Base-by-base conservation (phyloP, 2,797 vertebrate species). In the Tachyglossus aculeatus region DNA sequence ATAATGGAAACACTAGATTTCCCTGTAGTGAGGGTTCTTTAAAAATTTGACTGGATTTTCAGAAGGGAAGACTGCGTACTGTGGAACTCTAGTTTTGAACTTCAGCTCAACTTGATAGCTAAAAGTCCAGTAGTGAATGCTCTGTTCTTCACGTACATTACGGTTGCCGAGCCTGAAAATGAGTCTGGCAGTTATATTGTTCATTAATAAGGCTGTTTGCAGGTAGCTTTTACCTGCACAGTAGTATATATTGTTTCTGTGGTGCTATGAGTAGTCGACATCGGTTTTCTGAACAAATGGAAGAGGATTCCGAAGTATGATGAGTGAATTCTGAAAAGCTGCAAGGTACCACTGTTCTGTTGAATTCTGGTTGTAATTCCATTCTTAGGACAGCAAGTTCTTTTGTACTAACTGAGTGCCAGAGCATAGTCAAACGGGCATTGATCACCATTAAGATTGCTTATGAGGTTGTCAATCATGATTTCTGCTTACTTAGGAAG, bases 401-500 rank as follows among this genome's bases (percentile, higher is more conserved):
- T n/a, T n/a, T n/a, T n/a, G n/a, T n/a, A n/a, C n/a, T n/a, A n/a
- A n/a, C n/a, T n/a, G n/a, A n/a, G n/a, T n/a, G 27, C 36, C 78
- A 37, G 45, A 52, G 44, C 10, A 1, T 39, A 66, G 29, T 43
- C 39, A 38, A 45, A n/a, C n/a, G n/a, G 56, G 45, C 44, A 10
- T 0, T 5, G 67, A 27, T 44, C 12, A 32, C 18, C 67, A 9
- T 53, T 54, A 47, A 39, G 45, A 43, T 37, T 19, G 55, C 55
- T 21, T 59, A 5, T 41, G 45, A 18, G 6, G 56, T 47, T 24
- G 4, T 18, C 48, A 27, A 52, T 48, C 57, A 16, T 39, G 19
- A 40, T 71, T 74, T 43, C 36, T 70, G 7, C 62, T 72, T 3
- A 25, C 27, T 29, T 36, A 99, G 97, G 95, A 97, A 89, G 96